phyloP scores from a whole-genome alignment of 2,113 vertebrate species.

The Isichthys henryi region DNA sequence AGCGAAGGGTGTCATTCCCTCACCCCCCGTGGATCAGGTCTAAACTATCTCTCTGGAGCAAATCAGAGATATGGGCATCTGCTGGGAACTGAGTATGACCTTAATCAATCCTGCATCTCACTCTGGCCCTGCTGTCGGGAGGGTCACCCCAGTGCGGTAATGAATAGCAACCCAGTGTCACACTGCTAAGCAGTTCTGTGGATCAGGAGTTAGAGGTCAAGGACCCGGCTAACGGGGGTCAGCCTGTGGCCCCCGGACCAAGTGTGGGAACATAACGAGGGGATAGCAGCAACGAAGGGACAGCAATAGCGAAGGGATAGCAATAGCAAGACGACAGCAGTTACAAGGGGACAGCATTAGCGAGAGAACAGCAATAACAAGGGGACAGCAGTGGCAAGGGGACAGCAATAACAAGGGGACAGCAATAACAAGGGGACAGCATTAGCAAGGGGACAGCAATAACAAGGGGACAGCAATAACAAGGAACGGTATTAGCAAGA shows the following conservation, averaged over 20 bases:
- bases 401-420: not conserved
- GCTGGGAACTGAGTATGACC: not conserved
- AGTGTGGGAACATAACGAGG: constrained; percentile 30
- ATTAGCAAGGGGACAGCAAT: not conserved
- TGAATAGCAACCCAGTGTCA: constrained; percentile 71
- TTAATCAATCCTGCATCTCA: constrained; percentile 34
- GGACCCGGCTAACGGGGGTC: constrained; percentile 61
- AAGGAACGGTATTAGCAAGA: no score
- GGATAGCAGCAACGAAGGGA: no score
- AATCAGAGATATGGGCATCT: not conserved
- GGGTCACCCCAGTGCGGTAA: constrained; percentile 63
- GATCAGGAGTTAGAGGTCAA: constrained; percentile 62
- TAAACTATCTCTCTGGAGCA: not conserved
- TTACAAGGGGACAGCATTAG: not conserved
- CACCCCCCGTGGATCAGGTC: not conserved
- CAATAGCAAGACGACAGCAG: no score
- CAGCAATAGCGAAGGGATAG: no score
- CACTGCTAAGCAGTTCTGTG: constrained; percentile 76
- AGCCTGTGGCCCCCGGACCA: constrained; percentile 46
- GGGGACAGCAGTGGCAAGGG: not conserved
- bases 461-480: not conserved
- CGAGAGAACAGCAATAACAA: not conserved
- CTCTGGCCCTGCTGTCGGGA: constrained; percentile 50
- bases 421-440: not conserved
- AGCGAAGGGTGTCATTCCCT: not conserved